phyloP scores from a whole-genome alignment of 2,113 vertebrate genomes.

The Dascyllus trimaculatus region DNA sequence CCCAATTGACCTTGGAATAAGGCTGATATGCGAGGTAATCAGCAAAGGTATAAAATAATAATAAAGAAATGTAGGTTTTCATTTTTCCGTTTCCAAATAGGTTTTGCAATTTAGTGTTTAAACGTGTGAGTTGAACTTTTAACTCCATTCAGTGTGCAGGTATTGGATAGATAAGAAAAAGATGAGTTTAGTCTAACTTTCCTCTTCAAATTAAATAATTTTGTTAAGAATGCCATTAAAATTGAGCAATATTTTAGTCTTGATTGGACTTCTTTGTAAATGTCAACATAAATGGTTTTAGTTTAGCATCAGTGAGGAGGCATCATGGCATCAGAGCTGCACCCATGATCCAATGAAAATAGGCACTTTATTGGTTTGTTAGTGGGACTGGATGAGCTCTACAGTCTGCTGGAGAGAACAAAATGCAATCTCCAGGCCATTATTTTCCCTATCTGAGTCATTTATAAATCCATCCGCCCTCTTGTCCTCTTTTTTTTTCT shows the following conservation, averaged over 20 bases:
- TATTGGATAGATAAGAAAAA: background rate
- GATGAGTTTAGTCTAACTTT: no score
- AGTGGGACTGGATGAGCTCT: constrained; percentile 31
- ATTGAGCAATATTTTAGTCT: background rate
- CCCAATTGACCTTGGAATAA: constrained; percentile 49
- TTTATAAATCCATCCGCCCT: constrained; percentile 56
- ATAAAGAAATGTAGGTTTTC: constrained; percentile 3
- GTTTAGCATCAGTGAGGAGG: background rate
- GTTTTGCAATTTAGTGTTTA: constrained; percentile 37
- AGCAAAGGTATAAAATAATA: background rate
- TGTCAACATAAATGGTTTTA: constrained; percentile 3
- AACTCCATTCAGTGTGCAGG: background rate
- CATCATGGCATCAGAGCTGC: constrained; percentile 1
- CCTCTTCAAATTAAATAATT: no score
- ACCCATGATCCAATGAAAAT: constrained; percentile 9
- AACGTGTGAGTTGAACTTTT: constrained; percentile 25
- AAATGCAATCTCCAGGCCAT: constrained; percentile 51
- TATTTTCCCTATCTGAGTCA: constrained; percentile 48
- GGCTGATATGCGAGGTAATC: constrained; percentile 37
- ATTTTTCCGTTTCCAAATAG: constrained; percentile 10
- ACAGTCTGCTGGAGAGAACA: constrained; percentile 19
- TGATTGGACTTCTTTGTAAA: background rate
- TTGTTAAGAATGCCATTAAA: no score
- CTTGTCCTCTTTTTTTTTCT: constrained; percentile 1
- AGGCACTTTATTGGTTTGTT: constrained; percentile 15